Percentiles rank a stretch among this genome's conserved stretches.
Evolutionary conservation across 1,140 invertebrate genomes (phyloP).

Genomic region (Listronotus oregonensis): DNA sequence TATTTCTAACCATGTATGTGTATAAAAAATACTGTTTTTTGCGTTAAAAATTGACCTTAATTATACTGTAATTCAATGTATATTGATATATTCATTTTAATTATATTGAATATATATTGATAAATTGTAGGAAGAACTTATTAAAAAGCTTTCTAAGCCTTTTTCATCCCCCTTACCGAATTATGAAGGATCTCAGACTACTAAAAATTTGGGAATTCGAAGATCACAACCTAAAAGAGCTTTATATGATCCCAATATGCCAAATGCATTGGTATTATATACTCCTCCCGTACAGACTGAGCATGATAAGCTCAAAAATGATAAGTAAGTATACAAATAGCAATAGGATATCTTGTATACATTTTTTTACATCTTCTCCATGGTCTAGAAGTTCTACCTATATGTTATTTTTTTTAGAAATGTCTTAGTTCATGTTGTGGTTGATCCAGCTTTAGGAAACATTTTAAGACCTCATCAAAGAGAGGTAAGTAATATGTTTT

Average conservation of each 20-base stretch:
- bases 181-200: constrained; percentile 76
- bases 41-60: too few species aligned
- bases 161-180: constrained; percentile 95
- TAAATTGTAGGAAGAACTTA: constrained; percentile 71
- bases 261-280: constrained; percentile 92
- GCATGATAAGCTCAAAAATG: constrained; percentile 81
- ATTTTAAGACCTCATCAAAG: constrained; percentile 96
- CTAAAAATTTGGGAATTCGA: constrained; percentile 66
- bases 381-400: too few species aligned
- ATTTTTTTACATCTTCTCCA: too few species aligned
- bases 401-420: constrained; percentile 61
- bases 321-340: constrained; percentile 56
- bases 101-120: too few species aligned
- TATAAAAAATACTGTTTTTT: too few species aligned
- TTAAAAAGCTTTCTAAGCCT: constrained; percentile 81
- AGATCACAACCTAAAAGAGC: constrained; percentile 72
- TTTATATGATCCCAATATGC: constrained; percentile 91
- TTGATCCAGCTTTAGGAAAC: constrained; percentile 89
- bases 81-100: too few species aligned
- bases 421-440: constrained; percentile 86
- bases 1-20: constrained; percentile 42
- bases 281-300: constrained; percentile 79
- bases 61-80: too few species aligned
- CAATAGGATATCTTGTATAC: too few species aligned
- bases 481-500: constrained; percentile 61